These are phyloP conservation scores for Watsonalla cultraria DNA, from an alignment of 2,888 invertebrate genomes.

Conservation along the genomic window DNA sequence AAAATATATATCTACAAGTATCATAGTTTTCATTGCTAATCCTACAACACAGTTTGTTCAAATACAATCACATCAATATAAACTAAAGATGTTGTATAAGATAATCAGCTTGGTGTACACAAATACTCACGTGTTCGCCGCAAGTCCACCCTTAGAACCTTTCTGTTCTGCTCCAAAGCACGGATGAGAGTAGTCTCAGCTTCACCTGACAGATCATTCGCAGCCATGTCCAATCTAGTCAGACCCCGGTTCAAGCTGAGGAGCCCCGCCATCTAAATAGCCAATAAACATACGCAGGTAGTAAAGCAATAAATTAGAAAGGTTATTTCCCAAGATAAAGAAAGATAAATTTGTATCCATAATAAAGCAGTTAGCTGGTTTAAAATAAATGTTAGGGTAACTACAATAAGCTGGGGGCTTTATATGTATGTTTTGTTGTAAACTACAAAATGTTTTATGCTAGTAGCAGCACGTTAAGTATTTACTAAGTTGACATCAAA, in stretches of 20 bases:
- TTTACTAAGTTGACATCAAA: background rate
- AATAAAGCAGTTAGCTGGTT: background rate
- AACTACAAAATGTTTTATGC: too few relatives aligned
- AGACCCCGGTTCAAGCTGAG: constrained; percentile 74
- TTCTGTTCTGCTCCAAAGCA: constrained; percentile 57
- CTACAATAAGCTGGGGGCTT: background rate
- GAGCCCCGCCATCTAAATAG: constrained; percentile 68
- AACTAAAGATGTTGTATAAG: too few relatives aligned
- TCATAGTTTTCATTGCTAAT: too few relatives aligned
- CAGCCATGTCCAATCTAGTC: constrained; percentile 76
- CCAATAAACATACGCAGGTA: constrained; percentile 13
- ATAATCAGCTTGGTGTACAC: background rate
- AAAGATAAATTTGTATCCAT: background rate
- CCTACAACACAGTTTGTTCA: too few relatives aligned
- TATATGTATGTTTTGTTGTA: background rate
- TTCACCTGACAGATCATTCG: constrained; percentile 79
- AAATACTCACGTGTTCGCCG: constrained; percentile 58
- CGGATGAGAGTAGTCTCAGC: constrained; percentile 68
- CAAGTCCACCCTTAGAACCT: constrained; percentile 55
- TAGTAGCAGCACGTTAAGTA: too few relatives aligned
- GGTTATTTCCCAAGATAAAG: background rate
- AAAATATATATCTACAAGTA: too few relatives aligned
- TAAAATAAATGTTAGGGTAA: background rate
- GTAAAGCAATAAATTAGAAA: constrained; percentile 5
- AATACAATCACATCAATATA: too few relatives aligned